Evolutionary conservation across 2,113 vertebrate species (phyloP), one percentile per base, ranked within the genome.

Genomic region (Embiotoca jacksoni): DNA sequence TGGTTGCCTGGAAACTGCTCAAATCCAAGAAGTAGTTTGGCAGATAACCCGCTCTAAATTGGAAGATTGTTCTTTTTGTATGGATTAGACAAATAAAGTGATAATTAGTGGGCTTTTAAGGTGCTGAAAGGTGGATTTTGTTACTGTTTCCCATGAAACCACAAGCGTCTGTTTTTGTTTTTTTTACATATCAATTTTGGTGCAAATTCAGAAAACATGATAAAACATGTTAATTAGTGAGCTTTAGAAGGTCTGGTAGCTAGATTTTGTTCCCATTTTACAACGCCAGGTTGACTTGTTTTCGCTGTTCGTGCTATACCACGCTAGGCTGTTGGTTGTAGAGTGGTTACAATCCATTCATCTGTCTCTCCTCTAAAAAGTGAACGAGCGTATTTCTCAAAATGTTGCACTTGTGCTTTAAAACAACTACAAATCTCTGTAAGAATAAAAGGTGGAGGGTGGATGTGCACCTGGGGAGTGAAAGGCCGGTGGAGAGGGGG

Each of bases 401-500:
- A 58, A 78, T 50, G 66, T 16, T 52, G 33, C 53, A 55, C 16
- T 7, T 52, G 35, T 65, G 10, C 60, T 57, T 73, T 14, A 53
- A 60, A 74, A 75, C 36, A 87, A 80, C 80, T 35, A 84, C 52
- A 76, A 35, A 76, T 85, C 52, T 56, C 52, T 33, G 39, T 46
- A 69, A 73, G 41, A 87, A 47, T 23, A 89, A 96, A 66, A 85
- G 49, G 84, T 62, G 60, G 74, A 95, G 92, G 92, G 94, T 92
- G 94, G 95, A 96, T 74, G 91, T 91, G 97, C 94, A 99, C 98
- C 98, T 99, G 97, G 97, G 94, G 98, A 98, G 95, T 97, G 98
- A 98, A 98, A 99, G 88, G 97, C 97, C 90, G 97, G 97, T 93
- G 98, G 97, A 92, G 98, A 97, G 92, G 98, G 97, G 92, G 97